Percentiles rank a stretch among this genome's conserved stretches.
Conservation (phyloP, 2,888 invertebrate species). For the Ochropleura plecta region DNA sequence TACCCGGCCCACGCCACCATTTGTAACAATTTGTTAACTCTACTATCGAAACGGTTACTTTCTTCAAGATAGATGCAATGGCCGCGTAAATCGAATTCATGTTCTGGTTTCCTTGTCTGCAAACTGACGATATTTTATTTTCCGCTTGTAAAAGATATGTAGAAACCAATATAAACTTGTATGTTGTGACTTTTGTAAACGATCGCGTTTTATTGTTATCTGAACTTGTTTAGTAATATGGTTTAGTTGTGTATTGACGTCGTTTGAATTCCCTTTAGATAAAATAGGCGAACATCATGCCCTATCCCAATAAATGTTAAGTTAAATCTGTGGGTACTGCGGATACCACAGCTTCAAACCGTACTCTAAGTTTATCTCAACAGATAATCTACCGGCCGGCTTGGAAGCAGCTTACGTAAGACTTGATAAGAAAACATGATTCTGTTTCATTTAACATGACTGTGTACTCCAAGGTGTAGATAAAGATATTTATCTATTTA, state of each 20-base stretch:
- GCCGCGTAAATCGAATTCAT: constrained; percentile 61
- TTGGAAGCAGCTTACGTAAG: constrained; percentile 5
- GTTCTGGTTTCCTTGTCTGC: constrained; percentile 50
- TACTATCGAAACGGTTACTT: constrained; percentile 62
- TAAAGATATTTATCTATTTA: neutral
- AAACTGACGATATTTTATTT: constrained; percentile 45
- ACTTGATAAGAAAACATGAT: neutral
- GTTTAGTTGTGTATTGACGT: neutral
- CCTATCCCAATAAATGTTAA: constrained; percentile 1
- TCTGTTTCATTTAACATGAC: neutral
- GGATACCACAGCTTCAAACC: neutral
- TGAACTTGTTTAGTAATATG: neutral
- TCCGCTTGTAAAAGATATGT: constrained; percentile 18
- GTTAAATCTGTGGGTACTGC: neutral
- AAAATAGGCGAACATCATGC: constrained; percentile 15
- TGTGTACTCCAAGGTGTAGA: neutral
- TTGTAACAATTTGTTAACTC: constrained; percentile 80
- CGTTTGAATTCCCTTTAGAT: neutral
- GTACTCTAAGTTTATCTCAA: constrained; percentile 6
- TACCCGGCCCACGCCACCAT: constrained; percentile 66
- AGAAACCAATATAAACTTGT: constrained; percentile 2
- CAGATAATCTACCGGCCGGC: constrained; percentile 18
- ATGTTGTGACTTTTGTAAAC: constrained; percentile 4
- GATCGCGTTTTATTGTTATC: neutral
- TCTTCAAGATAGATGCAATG: constrained; percentile 66